These are phyloP conservation scores for Adineta ricciae DNA, from an alignment of 2,888 invertebrate genomes.

Conservation along the genomic window DNA sequence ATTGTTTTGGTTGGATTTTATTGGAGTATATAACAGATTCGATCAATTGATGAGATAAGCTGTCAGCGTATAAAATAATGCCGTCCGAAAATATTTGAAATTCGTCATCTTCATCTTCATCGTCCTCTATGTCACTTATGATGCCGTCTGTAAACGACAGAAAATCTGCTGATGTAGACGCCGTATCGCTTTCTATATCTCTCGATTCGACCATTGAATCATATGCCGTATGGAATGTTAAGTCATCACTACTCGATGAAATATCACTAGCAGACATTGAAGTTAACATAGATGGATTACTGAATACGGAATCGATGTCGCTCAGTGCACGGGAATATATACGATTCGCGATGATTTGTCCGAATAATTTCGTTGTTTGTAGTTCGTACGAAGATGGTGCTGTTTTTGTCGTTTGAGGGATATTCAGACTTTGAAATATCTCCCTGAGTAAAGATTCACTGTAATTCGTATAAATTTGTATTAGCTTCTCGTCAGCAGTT, in stretches of 20 bases:
- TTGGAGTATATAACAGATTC: background rate
- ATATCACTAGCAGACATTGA: background rate
- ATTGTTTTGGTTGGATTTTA: background rate
- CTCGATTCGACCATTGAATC: background rate
- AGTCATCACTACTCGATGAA: background rate
- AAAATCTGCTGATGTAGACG: background rate
- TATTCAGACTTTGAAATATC: no score
- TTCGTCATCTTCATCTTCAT: background rate
- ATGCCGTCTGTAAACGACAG: background rate
- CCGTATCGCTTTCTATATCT: background rate
- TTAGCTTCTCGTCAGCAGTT: no score
- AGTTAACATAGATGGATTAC: background rate
- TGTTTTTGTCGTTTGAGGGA: no score
- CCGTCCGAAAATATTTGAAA: background rate
- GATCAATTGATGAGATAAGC: background rate
- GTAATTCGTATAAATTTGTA: no score
- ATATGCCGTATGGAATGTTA: background rate
- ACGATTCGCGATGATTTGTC: no score
- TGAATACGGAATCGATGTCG: background rate
- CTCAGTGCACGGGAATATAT: background rate
- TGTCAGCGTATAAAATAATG: background rate
- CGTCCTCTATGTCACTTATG: background rate
- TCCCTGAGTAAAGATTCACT: no score
- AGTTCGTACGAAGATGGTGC: no score
- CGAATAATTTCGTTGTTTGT: no score